Evolutionary conservation across 37 sponge, comb jelly and placozoan genomes (phyloP).

Genomic region (Aphrocallistes beatrix): DNA sequence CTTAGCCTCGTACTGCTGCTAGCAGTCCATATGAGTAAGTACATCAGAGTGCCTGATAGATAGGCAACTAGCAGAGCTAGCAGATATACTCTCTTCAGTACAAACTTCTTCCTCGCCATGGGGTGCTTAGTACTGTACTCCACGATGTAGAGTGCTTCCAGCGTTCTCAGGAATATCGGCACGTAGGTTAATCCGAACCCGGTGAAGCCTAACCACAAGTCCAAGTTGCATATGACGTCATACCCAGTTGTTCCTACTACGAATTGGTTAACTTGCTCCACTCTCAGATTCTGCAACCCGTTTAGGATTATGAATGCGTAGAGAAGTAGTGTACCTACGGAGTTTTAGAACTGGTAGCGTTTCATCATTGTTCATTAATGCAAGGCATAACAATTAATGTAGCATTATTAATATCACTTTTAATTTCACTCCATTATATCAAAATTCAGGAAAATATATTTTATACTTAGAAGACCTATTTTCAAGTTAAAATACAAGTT

Average conservation of each 20-base stretch:
- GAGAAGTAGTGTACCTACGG: neutral
- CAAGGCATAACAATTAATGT: too few relatives aligned
- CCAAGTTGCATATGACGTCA: neutral
- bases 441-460: too few relatives aligned
- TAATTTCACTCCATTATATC: too few relatives aligned
- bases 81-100: neutral
- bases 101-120: neutral
- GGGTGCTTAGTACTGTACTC: neutral
- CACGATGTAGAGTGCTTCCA: neutral
- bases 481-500: too few relatives aligned
- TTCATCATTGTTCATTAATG: too few relatives aligned
- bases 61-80: neutral
- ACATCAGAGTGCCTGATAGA: neutral
- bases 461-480: too few relatives aligned
- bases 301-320: neutral
- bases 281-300: neutral
- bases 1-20: neutral
- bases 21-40: neutral
- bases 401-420: too few relatives aligned
- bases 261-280: neutral
- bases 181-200: neutral
- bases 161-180: neutral
- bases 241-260: neutral
- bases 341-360: too few relatives aligned
- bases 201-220: neutral